Conservation (phyloP, 2,797 vertebrate species). For the Sebastolobus altivelis region DNA sequence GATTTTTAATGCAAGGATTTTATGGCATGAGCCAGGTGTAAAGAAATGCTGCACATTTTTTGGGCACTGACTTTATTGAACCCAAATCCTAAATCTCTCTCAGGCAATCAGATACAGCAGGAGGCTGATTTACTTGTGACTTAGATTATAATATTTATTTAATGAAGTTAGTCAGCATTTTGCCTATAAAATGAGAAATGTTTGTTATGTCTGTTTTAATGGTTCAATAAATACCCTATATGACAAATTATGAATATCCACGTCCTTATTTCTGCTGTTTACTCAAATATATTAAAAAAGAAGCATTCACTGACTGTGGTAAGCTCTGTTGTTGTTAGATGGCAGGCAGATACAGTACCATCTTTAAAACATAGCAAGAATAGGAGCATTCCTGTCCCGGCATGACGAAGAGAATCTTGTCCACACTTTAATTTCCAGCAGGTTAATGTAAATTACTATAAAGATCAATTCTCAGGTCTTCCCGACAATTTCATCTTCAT, state of each 20-base stretch:
- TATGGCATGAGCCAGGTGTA: constrained; percentile 33
- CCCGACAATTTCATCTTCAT: background rate
- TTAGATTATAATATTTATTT: constrained; percentile 72
- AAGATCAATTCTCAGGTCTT: background rate
- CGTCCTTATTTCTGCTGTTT: background rate
- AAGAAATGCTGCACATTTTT: constrained; percentile 67
- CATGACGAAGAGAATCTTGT: too few relatives aligned
- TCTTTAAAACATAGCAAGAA: background rate
- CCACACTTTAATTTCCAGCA: too few relatives aligned
- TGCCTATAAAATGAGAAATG: constrained; percentile 41
- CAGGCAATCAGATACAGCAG: constrained; percentile 56
- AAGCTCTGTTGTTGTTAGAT: background rate
- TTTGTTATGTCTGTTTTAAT: constrained; percentile 60
- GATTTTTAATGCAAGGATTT: constrained; percentile 44
- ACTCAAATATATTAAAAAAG: background rate
- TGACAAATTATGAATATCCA: background rate
- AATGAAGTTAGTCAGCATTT: constrained; percentile 42
- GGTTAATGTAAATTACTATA: background rate
- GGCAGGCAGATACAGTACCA: background rate
- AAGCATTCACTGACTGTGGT: background rate
- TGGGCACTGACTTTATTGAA: constrained; percentile 55
- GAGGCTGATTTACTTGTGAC: constrained; percentile 48
- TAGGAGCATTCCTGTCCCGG: background rate
- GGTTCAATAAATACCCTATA: constrained; percentile 66
- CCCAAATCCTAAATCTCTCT: constrained; percentile 64